phyloP scores from a whole-genome alignment of 1,140 invertebrate species.

The Asbolus verrucosus region DNA sequence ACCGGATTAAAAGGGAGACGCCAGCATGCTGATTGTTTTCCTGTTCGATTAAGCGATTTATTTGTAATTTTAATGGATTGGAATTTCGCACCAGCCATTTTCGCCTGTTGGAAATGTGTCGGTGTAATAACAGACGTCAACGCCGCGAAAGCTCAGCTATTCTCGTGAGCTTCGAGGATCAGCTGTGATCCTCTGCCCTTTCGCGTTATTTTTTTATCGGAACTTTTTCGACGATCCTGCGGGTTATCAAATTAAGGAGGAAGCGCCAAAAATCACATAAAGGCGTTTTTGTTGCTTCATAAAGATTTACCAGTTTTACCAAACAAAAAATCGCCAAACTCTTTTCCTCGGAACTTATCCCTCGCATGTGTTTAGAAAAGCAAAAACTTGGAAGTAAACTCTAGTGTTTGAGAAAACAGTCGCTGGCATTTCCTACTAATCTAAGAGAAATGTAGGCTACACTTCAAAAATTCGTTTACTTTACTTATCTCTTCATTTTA shows the following conservation, averaged over 20 bases:
- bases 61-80: conserved; percentile 9
- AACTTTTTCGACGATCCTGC: background rate
- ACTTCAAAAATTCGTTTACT: too few relatives aligned
- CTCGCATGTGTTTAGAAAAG: too few relatives aligned
- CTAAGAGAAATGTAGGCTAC: too few relatives aligned
- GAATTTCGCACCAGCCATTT: conserved; percentile 3
- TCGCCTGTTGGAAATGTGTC: conserved; percentile 2
- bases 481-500: too few relatives aligned
- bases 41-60: conserved; percentile 25
- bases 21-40: background rate
- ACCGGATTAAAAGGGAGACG: background rate
- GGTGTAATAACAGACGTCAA: conserved; percentile 27
- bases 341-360: too few relatives aligned
- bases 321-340: too few relatives aligned
- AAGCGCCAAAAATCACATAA: background rate
- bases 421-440: too few relatives aligned
- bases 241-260: background rate
- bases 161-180: conserved; percentile 24
- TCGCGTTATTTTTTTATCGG: conserved; percentile 14
- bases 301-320: too few relatives aligned
- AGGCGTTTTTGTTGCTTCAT: too few relatives aligned
- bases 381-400: too few relatives aligned
- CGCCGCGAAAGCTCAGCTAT: conserved; percentile 21
- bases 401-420: too few relatives aligned
- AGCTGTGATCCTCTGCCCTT: conserved; percentile 13